phyloP scores from a whole-genome alignment of 2,113 vertebrate genomes.

The Dunckerocampus dactyliophorus region DNA sequence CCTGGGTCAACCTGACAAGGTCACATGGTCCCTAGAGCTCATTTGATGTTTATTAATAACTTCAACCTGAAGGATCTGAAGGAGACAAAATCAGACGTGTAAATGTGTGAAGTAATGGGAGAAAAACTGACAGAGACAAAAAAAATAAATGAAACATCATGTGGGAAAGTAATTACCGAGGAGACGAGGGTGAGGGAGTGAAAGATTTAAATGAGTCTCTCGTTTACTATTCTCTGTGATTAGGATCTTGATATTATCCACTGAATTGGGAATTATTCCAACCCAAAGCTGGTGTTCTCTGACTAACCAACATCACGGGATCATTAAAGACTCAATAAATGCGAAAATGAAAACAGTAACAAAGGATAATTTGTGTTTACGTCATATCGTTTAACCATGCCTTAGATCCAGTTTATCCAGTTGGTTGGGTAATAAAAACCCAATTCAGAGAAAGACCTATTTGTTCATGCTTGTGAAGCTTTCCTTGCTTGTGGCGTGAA shows the following conservation, averaged over 20 bases:
- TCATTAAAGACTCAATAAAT: slow-evolving; percentile 6
- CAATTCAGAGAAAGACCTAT: not conserved
- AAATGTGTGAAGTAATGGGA: slow-evolving; percentile 1
- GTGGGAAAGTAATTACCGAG: slow-evolving; percentile 26
- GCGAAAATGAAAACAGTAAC: not conserved
- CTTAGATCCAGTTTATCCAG: not conserved
- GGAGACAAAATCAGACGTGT: not conserved
- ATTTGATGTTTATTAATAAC: slow-evolving; percentile 40
- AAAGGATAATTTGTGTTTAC: not conserved
- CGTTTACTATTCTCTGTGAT: slow-evolving; percentile 23
- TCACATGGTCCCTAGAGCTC: slow-evolving; percentile 30
- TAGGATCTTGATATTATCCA: slow-evolving; percentile 29
- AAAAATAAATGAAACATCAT: slow-evolving; percentile 22
- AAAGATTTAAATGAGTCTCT: slow-evolving; percentile 36
- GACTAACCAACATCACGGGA: slow-evolving; percentile 14
- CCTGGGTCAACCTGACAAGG: slow-evolving; percentile 28
- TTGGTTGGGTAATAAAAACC: not conserved
- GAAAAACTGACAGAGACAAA: slow-evolving; percentile 5
- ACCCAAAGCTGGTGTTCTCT: slow-evolving; percentile 16
- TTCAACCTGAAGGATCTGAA: not conserved
- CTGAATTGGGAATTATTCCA: slow-evolving; percentile 14
- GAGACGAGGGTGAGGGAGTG: slow-evolving; percentile 5
- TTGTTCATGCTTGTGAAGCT: not conserved
- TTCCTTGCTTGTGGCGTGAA: not conserved
- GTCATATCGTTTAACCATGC: not conserved